Base-by-base conservation (phyloP, 1,140 invertebrate species). In the Hydropsyche tenuis region DNA sequence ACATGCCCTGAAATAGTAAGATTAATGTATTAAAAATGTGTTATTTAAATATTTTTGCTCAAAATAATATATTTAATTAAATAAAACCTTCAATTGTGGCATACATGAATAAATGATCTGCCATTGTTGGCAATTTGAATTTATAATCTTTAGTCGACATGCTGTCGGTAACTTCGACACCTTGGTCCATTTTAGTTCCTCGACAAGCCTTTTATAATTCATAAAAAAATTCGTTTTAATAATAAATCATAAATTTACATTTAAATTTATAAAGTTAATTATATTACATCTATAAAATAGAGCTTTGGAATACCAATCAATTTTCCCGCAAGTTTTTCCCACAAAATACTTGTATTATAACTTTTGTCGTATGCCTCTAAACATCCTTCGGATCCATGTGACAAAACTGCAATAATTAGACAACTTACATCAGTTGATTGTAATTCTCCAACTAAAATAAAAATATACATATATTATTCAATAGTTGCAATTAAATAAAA, bases 241-340 rank as follows among this genome's bases (percentile, higher is more conserved):
- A n/a, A n/a, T n/a, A n/a, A n/a, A n/a, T n/a, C n/a, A n/a, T n/a
- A n/a, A 37, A 37, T 37, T 37, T 37, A 37, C 30, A 37, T 4
- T 4, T 37, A 37, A 37, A 3, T 4, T 4, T 37, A 37, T 37
- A 4, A 37, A 9, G 3, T 37, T 37, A 4, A 37, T 37, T 37
- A 9, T 37, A 37, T 37, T 37, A 37, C 30, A 37, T 37, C 30
- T 3, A 37, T 37, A 37, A 68, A 23, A 27, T 23, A 68, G 6
- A 68, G 23, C 25, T 68, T 68, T 27, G 65, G 65, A 23, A 68
- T 68, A 3, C 65, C 65, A n/a, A 23, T n/a, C 16, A 68, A 22
- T 45, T 48, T 48, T 46, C 65, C 65, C 0, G 2, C 22, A 25
- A 48, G 12, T 1, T 0, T 23, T 16, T 68, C 23, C 65, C 65